Evolutionary conservation across 2,113 vertebrate species (phyloP).

Genomic region (Syrrhaptes paradoxus): DNA sequence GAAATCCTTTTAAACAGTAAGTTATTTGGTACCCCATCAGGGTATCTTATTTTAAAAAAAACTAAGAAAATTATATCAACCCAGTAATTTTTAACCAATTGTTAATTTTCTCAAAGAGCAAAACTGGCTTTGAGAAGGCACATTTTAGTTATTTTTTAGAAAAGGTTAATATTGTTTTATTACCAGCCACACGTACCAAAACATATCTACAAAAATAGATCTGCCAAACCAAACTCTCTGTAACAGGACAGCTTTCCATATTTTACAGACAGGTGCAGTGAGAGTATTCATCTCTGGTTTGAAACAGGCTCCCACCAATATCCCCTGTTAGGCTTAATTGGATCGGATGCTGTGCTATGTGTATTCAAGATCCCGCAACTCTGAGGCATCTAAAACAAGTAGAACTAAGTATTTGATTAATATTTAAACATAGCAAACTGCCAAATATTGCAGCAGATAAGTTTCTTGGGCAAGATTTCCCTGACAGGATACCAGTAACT

Average conservation of each 20-base stretch:
- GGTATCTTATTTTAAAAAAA: not conserved
- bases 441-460: not conserved
- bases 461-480: slow-evolving; percentile 16
- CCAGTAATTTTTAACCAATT: not conserved
- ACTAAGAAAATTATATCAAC: not conserved
- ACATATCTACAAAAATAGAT: not conserved
- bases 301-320: not conserved
- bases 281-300: not conserved
- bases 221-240: not conserved
- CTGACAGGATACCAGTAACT: slow-evolving; percentile 18
- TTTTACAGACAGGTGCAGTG: not conserved
- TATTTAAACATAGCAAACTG: slow-evolving; percentile 54
- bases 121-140: not conserved
- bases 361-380: not conserved
- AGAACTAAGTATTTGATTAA: slow-evolving; percentile 49
- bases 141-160: not conserved
- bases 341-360: not conserved
- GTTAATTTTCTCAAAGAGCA: not conserved
- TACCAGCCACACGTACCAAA: not conserved
- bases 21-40: not conserved
- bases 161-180: not conserved
- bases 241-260: not conserved
- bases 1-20: not conserved
- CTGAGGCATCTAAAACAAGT: not conserved
- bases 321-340: not conserved